Conservation (phyloP, 2,113 vertebrate genomes). For the Leucoraja erinaceus region DNA sequence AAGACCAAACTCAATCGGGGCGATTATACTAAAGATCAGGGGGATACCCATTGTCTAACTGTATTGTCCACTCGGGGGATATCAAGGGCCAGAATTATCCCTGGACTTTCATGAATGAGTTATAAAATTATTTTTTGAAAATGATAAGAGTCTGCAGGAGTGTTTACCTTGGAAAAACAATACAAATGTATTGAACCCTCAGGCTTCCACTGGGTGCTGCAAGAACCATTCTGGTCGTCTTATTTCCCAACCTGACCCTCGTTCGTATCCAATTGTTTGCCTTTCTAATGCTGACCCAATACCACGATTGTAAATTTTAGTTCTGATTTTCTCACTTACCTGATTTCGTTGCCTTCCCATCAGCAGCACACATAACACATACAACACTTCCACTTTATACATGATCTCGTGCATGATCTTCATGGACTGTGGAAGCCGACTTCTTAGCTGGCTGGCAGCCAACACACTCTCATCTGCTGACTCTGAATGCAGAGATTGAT, state of each 20-base stretch:
- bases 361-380: constrained; percentile 90
- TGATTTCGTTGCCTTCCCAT: constrained; percentile 97
- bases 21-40: background rate
- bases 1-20: background rate
- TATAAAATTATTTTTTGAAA: background rate
- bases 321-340: constrained; percentile 52
- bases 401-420: constrained; percentile 99
- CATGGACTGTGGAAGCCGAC: constrained; percentile 92
- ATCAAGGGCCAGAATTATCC: too few relatives aligned
- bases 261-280: too few relatives aligned
- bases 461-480: constrained; percentile 83
- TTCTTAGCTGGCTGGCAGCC: constrained; percentile 75
- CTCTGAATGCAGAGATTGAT: constrained; percentile 56
- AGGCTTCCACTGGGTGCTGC: too few relatives aligned
- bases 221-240: too few relatives aligned
- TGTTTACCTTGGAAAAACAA: background rate
- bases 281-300: too few relatives aligned
- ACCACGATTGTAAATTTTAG: too few relatives aligned
- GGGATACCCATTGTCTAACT: background rate
- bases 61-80: background rate
- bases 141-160: background rate
- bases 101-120: background rate
- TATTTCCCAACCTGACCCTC: too few relatives aligned
- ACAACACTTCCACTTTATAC: constrained; percentile 97
- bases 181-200: too few relatives aligned